Evolutionary conservation across 1,140 invertebrate species (phyloP).

Genomic region (Pollicipes pollicipes): DNA sequence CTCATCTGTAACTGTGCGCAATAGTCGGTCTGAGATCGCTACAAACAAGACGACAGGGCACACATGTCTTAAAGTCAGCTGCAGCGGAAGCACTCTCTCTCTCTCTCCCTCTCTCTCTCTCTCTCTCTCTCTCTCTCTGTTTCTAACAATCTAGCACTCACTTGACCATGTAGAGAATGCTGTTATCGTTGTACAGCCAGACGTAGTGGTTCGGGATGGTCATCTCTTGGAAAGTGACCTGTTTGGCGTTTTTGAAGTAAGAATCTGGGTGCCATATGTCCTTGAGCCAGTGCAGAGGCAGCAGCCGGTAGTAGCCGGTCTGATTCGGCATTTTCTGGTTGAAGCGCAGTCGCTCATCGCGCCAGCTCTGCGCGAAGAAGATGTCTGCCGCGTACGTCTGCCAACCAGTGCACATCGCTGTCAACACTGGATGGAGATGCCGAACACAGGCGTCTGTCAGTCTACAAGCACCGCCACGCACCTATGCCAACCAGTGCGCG

Average conservation of each 20-base stretch:
- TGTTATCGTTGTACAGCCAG: slow-evolving; percentile 24
- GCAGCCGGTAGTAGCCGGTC: slow-evolving; percentile 55
- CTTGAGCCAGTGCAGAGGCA: slow-evolving; percentile 23
- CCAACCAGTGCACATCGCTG: slow-evolving; percentile 11
- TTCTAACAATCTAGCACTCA: slow-evolving; percentile 21
- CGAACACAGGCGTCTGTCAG: too few species aligned
- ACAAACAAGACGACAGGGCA: too few species aligned
- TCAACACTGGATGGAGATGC: too few species aligned
- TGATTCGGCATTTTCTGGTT: slow-evolving; percentile 54
- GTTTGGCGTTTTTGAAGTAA: slow-evolving; percentile 46
- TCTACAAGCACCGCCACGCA: too few species aligned
- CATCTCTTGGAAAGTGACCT: slow-evolving; percentile 81
- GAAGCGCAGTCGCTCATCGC: slow-evolving; percentile 51
- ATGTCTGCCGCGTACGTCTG: slow-evolving; percentile 77
- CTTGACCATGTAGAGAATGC: slow-evolving; percentile 27
- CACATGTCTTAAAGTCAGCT: too few species aligned
- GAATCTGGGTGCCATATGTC: slow-evolving; percentile 69
- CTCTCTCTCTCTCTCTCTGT: too few species aligned
- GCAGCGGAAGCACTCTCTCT: too few species aligned
- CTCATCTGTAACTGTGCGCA: too few species aligned
- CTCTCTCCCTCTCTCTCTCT: too few species aligned
- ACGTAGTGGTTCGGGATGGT: slow-evolving; percentile 65
- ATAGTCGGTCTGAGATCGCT: too few species aligned
- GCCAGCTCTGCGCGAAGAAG: slow-evolving; percentile 81
- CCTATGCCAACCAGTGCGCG: too few species aligned